A percentile compares a stretch with the other conserved stretches of the same genome.
Evolutionary conservation across 2,888 invertebrate genomes (phyloP).

Genomic region (Stegophylla sp.): DNA sequence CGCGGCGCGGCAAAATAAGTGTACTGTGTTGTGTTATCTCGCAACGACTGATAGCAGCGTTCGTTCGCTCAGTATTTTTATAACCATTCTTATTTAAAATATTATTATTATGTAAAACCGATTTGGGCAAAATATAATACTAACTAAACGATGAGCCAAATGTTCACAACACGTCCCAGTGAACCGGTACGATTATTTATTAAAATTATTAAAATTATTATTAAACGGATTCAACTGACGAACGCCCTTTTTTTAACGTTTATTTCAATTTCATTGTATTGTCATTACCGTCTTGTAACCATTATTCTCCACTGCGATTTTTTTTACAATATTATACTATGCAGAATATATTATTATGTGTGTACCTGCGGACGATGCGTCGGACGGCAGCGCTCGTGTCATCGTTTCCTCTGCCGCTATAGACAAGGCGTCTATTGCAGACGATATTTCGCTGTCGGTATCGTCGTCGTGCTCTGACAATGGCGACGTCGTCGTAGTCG

Average conservation of each 20-base stretch:
- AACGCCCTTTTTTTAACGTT: constrained; percentile 10
- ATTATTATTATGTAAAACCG: not conserved
- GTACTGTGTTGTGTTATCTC: constrained; percentile 7
- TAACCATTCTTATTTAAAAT: constrained; percentile 4
- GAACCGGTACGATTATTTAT: not conserved
- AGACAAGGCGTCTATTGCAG: constrained; percentile 13
- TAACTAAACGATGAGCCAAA: not conserved
- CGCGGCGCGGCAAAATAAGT: constrained; percentile 21
- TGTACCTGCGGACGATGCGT: constrained; percentile 30
- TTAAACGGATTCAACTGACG: not conserved
- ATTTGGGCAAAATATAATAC: not conserved
- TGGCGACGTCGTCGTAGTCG: not conserved
- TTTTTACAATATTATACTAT: not conserved
- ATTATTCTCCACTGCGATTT: not conserved
- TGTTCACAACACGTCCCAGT: not conserved
- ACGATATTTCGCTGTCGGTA: constrained; percentile 25
- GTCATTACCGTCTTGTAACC: not conserved
- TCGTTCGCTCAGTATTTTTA: not conserved
- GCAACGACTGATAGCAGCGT: constrained; percentile 21
- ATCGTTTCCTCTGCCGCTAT: not conserved
- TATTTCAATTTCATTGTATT: not conserved
- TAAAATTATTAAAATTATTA: constrained; percentile 1
- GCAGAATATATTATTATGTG: not conserved
- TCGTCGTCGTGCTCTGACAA: constrained; percentile 2
- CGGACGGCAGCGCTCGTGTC: constrained; percentile 43